These are phyloP conservation scores for Erythrolamprus reginae DNA, from an alignment of 2,113 vertebrate species.

Conservation along the genomic window DNA sequence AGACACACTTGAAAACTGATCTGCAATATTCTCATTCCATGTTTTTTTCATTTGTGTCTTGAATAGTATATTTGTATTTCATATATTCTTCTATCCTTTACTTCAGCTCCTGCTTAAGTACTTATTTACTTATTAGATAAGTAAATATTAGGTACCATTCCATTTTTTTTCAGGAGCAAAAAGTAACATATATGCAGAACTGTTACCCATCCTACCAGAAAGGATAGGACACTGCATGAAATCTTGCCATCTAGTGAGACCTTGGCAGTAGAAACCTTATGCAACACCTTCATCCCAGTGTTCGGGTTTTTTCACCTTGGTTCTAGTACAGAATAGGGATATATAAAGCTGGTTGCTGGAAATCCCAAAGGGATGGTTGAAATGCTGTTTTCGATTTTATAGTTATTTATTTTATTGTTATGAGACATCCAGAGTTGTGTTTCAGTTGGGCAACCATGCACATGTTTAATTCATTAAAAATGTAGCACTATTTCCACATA, in stretches of 20 bases:
- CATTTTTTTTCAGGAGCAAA: background rate
- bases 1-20: background rate
- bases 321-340: background rate
- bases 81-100: background rate
- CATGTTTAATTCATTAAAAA: background rate
- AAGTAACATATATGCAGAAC: background rate
- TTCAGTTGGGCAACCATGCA: background rate
- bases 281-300: background rate
- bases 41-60: background rate
- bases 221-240: background rate
- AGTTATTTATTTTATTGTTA: background rate
- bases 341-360: background rate
- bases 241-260: background rate
- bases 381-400: background rate
- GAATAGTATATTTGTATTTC: background rate
- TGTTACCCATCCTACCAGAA: background rate
- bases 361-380: background rate
- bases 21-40: background rate
- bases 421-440: background rate
- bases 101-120: background rate
- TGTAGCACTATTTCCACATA: background rate
- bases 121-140: background rate
- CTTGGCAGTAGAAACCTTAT: background rate
- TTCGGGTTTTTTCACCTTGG: background rate
- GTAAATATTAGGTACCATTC: background rate